phyloP scores from a whole-genome alignment of 2,888 invertebrate species.

The Aporophyla nigra region DNA sequence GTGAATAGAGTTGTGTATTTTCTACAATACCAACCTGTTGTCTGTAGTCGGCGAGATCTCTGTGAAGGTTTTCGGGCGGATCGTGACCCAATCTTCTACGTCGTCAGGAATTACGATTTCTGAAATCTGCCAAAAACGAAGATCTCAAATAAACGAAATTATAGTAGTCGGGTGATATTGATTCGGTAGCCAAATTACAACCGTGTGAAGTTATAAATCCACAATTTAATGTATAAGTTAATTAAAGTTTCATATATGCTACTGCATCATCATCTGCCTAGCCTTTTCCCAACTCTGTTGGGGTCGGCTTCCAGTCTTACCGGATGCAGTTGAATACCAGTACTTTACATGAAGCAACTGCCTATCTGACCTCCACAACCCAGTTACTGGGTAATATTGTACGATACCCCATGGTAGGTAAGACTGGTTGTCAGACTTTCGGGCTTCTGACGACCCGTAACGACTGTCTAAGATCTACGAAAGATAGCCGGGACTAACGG shows the following conservation, averaged over 20 bases:
- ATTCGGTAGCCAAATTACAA: neutral
- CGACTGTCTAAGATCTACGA: no score
- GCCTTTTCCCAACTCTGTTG: no score
- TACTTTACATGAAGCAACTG: no score
- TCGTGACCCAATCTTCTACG: constrained; percentile 37
- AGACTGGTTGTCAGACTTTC: no score
- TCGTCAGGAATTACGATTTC: constrained; percentile 71
- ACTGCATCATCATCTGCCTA: neutral
- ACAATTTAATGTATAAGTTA: neutral
- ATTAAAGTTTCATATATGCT: neutral
- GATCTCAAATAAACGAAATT: neutral
- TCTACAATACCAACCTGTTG: constrained; percentile 66
- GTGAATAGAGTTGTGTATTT: neutral
- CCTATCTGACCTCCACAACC: no score
- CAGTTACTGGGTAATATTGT: no score
- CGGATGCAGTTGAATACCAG: no score
- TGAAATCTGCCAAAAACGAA: constrained; percentile 65
- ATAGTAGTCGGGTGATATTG: neutral
- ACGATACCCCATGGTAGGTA: no score
- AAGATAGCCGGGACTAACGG: no score
- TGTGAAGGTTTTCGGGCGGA: constrained; percentile 76
- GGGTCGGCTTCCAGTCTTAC: no score
- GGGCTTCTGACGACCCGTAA: no score
- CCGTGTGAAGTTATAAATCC: neutral
- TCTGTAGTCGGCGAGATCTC: constrained; percentile 73